Conservation (phyloP, 2,797 vertebrate genomes). For the Semotilus atromaculatus region DNA sequence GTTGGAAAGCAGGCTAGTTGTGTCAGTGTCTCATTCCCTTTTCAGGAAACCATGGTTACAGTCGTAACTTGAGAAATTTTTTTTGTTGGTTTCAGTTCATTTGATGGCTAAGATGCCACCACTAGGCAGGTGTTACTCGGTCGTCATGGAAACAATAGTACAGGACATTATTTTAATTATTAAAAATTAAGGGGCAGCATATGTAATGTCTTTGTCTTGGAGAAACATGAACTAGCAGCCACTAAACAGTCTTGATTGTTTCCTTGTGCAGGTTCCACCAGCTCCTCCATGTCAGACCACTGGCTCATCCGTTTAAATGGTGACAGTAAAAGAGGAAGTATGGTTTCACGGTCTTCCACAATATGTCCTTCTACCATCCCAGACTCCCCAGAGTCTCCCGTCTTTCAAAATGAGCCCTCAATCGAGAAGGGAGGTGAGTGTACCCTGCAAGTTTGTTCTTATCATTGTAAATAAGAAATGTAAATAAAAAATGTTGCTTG, state of each 20-base stretch:
- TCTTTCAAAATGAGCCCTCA: conserved; percentile 67
- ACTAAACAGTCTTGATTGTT: not conserved
- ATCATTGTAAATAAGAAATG: not conserved
- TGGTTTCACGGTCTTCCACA: conserved; percentile 75
- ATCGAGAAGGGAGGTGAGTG: conserved; percentile 79
- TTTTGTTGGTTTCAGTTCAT: not conserved
- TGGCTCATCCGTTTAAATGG: conserved; percentile 86
- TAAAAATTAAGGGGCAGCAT: not conserved
- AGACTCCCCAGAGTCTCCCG: conserved; percentile 73
- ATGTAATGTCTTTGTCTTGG: not conserved
- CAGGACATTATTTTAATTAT: not conserved
- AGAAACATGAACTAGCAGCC: conserved; percentile 3
- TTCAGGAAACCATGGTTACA: not conserved
- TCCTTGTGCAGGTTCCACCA: conserved; percentile 80
- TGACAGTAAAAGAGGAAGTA: conserved; percentile 74
- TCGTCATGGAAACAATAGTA: not conserved
- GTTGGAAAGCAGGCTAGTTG: too few relatives aligned
- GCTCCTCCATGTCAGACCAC: conserved; percentile 86
- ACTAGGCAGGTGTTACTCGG: not conserved
- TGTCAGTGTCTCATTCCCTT: not conserved
- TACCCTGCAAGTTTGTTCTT: not conserved
- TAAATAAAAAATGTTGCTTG: not conserved
- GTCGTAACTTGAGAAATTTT: not conserved
- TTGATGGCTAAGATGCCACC: not conserved
- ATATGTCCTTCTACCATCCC: conserved; percentile 73